Base-by-base conservation (phyloP, 2,113 vertebrate genomes). In the Sorex fumeus region DNA sequence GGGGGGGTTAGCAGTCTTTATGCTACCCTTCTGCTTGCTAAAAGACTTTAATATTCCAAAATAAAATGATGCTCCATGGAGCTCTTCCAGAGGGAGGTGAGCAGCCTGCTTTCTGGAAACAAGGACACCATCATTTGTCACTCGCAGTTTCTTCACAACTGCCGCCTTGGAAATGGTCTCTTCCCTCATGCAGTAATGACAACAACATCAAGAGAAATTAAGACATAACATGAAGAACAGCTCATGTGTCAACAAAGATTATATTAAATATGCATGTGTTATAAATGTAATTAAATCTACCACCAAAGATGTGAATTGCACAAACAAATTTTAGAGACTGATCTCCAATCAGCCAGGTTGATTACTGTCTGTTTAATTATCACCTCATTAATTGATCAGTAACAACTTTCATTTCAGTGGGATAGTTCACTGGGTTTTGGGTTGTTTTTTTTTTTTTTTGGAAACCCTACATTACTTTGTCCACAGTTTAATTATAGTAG, bases 331-430 rank as follows among this genome's bases (percentile, higher is more conserved):
- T 91, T 93, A 91, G 88, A 57, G 60, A 87, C 36, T 86, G 71
- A 64, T 93, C 27, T 94, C 79, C 4, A 93, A 88, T 85, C 43
- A 93, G 71, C 53, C 74, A 91, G 53, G 80, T 43, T 94, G 36
- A 88, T 90, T 94, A 85, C 47, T 92, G 93, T 93, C 91, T 95
- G 72, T 94, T 96, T 96, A 95, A 97, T 97, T 96, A 96, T 92
- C 92, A 0, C 93, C 92, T 95, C 74, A 82, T 80, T 93, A 94
- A 95, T 50, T 85, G 62, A 95, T 91, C 88, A 96, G 30, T 70
- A 96, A 89, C 86, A 94, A 94, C 83, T 87, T 89, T 89, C 92
- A 94, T 80, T 2, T 0, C 69, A 60, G 85, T 87, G 93, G 81
- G 75, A 91, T 23, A 8, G 12, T 69, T n/a, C 30, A 28, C 18